These are phyloP conservation scores for Tetranychus cinnabarinus DNA, from an alignment of 1,140 invertebrate genomes.

Conservation along the genomic window DNA sequence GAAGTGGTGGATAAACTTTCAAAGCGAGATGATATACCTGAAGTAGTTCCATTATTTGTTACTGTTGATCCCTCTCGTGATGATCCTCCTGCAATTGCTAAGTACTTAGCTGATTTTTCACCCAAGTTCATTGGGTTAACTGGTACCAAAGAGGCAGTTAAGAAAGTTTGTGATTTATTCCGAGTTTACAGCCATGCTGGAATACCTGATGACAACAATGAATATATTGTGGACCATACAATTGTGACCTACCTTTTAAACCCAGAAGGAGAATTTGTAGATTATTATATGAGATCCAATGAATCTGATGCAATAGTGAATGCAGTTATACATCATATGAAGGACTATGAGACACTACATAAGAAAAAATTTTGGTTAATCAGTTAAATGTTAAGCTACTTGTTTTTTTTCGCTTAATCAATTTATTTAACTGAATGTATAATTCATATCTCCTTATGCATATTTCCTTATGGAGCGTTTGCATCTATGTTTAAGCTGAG, in stretches of 20 bases:
- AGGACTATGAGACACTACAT: not conserved
- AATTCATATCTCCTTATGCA: no score
- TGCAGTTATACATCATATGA: not conserved
- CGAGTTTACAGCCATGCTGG: constrained; percentile 89
- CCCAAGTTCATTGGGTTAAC: constrained; percentile 80
- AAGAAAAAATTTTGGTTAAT: not conserved
- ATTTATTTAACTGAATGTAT: no score
- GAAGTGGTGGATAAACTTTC: constrained; percentile 6
- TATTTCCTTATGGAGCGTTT: no score
- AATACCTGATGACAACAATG: constrained; percentile 66
- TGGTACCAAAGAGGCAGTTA: constrained; percentile 62
- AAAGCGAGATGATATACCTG: constrained; percentile 21
- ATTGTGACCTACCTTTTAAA: constrained; percentile 93
- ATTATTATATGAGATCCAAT: constrained; percentile 87
- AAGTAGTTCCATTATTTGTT: constrained; percentile 76
- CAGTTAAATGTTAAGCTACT: no score
- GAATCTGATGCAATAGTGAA: constrained; percentile 27
- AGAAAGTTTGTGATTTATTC: constrained; percentile 65
- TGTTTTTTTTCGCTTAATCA: no score
- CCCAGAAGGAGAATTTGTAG: constrained; percentile 85
- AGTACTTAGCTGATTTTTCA: constrained; percentile 86
- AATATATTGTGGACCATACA: constrained; percentile 95
- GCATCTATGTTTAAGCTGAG: no score
- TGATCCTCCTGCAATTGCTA: constrained; percentile 49
- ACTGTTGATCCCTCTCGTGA: constrained; percentile 89